These are phyloP conservation scores for Siderastrea radians DNA, from an alignment of 92 coral and sea anemone genomes.

Conservation along the genomic window DNA sequence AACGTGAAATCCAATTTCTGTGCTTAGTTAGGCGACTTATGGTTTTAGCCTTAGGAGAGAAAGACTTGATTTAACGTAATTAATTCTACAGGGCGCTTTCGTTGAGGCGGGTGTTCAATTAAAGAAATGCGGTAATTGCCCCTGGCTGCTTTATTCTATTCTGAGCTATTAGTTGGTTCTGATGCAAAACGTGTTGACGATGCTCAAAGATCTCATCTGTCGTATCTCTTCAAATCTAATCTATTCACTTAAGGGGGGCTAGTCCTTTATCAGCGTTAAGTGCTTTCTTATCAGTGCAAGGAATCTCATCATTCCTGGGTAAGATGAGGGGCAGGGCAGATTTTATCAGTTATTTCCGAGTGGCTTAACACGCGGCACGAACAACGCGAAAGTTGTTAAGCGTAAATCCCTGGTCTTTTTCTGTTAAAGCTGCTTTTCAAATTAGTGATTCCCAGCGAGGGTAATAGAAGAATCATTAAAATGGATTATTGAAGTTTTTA, in stretches of 20 bases:
- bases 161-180: background rate
- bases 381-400: background rate
- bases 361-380: background rate
- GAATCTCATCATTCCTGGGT: background rate
- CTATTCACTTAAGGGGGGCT: background rate
- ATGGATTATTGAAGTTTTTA: slow-evolving; percentile 5
- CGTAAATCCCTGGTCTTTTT: background rate
- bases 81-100: background rate
- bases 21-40: too few species aligned
- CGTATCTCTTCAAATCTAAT: background rate
- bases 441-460: background rate
- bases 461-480: background rate
- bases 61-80: too few species aligned
- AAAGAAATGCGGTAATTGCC: background rate
- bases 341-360: slow-evolving; percentile 32
- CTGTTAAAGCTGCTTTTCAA: background rate
- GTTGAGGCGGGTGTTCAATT: background rate
- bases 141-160: background rate
- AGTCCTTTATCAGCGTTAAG: background rate
- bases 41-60: too few species aligned
- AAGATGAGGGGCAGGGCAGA: background rate
- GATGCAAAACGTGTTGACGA: background rate
- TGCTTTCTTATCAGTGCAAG: slow-evolving; percentile 2
- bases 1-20: too few species aligned
- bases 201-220: background rate